These are phyloP conservation scores for Limnephilus auricula DNA, from an alignment of 2,888 invertebrate genomes.

Conservation along the genomic window DNA sequence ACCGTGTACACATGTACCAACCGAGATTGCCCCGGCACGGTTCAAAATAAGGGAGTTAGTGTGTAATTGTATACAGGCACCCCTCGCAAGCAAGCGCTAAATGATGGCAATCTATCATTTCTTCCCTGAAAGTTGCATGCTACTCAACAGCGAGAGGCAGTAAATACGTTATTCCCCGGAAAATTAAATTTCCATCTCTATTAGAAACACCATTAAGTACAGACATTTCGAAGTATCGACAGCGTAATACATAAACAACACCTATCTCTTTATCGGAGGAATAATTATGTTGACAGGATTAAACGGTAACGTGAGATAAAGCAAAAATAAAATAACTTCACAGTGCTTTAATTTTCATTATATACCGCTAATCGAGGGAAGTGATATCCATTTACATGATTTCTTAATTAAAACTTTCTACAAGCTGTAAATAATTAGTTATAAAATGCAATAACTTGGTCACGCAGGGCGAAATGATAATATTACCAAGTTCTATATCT, in stretches of 20 bases:
- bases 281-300: background rate
- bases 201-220: constrained; percentile 14
- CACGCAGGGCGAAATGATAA: no score
- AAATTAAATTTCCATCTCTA: constrained; percentile 26
- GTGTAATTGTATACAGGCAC: constrained; percentile 1
- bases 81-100: constrained; percentile 3
- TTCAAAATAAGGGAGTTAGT: background rate
- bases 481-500: no score
- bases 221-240: background rate
- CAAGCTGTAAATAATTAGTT: no score
- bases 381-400: no score
- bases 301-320: background rate
- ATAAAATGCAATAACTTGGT: no score
- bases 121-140: constrained; percentile 34
- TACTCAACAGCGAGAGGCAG: background rate
- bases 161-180: no score
- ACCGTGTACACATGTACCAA: background rate
- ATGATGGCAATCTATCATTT: constrained; percentile 32
- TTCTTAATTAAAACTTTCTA: no score
- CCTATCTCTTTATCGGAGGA: background rate
- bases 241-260: background rate
- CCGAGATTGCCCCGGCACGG: background rate
- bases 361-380: no score
- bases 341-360: no score
- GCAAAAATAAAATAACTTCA: no score